These are phyloP conservation scores for Apogon talboti DNA, from an alignment of 2,797 vertebrate species.

Conservation along the genomic window DNA sequence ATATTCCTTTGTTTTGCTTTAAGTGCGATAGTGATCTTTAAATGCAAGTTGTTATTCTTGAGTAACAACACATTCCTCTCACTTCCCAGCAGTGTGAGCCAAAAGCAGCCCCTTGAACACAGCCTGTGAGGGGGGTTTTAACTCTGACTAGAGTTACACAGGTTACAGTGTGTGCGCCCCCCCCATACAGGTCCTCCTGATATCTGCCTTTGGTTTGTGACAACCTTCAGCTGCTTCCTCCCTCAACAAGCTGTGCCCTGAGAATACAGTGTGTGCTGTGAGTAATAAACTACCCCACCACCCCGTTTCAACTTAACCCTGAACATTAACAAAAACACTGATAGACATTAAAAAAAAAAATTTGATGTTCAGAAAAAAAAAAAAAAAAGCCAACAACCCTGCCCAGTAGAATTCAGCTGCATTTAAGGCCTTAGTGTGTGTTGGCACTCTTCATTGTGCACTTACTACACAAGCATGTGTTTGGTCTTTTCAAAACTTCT, in stretches of 20 bases:
- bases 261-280: slow-evolving; percentile 80
- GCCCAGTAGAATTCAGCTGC: slow-evolving; percentile 60
- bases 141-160: slow-evolving; percentile 12
- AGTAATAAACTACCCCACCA: slow-evolving; percentile 66
- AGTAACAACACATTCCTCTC: slow-evolving; percentile 77
- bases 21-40: slow-evolving; percentile 60
- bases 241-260: slow-evolving; percentile 71
- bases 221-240: slow-evolving; percentile 25
- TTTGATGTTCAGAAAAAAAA: slow-evolving; percentile 41
- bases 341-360: slow-evolving; percentile 61
- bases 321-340: slow-evolving; percentile 69
- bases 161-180: slow-evolving; percentile 27
- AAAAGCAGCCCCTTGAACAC: slow-evolving; percentile 75
- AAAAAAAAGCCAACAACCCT: slow-evolving; percentile 30
- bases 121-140: slow-evolving; percentile 48
- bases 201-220: slow-evolving; percentile 49
- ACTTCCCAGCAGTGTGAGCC: slow-evolving; percentile 87
- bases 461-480: slow-evolving; percentile 39
- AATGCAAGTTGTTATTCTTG: slow-evolving; percentile 57
- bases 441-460: slow-evolving; percentile 45
- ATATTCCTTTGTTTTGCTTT: slow-evolving; percentile 42
- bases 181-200: not conserved
- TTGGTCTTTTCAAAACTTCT: slow-evolving; percentile 15
- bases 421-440: slow-evolving; percentile 78
- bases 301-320: slow-evolving; percentile 63